Conservation (phyloP, 2,888 invertebrate species). For the Polymixis flavicincta region DNA sequence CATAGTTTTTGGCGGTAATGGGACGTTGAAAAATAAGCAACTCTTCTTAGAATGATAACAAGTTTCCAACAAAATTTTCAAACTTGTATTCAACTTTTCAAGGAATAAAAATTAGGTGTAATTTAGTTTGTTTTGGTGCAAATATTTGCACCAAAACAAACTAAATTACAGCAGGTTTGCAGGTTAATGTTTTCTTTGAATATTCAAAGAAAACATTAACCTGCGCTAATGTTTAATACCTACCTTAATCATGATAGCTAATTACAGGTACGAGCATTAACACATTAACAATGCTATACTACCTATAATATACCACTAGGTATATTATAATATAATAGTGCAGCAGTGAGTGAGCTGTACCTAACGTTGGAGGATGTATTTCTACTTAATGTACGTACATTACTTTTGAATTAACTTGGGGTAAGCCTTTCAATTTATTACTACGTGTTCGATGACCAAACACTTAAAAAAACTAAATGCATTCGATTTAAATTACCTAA, state of each 20-base stretch:
- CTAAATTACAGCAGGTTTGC: too few relatives aligned
- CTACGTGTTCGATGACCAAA: background rate
- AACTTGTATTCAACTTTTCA: background rate
- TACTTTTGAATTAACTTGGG: background rate
- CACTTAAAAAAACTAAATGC: background rate
- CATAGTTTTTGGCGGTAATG: background rate
- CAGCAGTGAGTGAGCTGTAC: background rate
- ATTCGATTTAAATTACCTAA: too few relatives aligned
- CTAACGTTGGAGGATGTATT: background rate
- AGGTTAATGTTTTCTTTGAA: too few relatives aligned
- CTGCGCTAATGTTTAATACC: constrained; percentile 15
- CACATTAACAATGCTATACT: constrained; percentile 5
- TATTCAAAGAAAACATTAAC: background rate
- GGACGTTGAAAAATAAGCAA: too few relatives aligned
- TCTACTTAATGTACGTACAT: too few relatives aligned
- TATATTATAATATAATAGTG: background rate
- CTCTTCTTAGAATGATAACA: background rate
- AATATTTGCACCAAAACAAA: too few relatives aligned
- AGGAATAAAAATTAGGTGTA: background rate
- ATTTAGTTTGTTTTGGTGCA: background rate
- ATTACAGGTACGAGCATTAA: constrained; percentile 19
- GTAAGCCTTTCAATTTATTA: too few relatives aligned
- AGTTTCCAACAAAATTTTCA: background rate
- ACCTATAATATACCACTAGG: too few relatives aligned
- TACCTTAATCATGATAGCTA: constrained; percentile 23